phyloP scores from a whole-genome alignment of 2,113 vertebrate genomes.

The Spheniscus mendiculus region DNA sequence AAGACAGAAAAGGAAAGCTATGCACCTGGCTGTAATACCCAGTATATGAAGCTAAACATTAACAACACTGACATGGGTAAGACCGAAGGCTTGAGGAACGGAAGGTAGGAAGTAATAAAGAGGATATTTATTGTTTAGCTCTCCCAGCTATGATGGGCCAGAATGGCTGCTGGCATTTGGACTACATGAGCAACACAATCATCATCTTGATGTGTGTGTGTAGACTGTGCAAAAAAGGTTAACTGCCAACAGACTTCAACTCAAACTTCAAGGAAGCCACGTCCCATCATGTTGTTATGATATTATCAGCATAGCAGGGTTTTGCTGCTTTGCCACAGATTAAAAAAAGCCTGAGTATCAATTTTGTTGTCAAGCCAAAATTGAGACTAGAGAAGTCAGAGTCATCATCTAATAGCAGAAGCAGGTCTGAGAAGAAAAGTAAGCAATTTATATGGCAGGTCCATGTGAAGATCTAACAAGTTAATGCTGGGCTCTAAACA shows the following conservation, averaged over 20 bases:
- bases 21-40: not conserved
- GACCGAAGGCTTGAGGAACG: not conserved
- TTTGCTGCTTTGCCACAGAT: not conserved
- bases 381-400: not conserved
- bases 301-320: not conserved
- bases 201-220: not conserved
- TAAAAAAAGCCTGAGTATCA: not conserved
- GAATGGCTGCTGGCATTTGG: not conserved
- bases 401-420: not conserved
- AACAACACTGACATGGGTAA: not conserved
- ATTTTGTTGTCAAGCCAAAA: not conserved
- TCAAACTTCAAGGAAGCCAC: not conserved
- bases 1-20: not conserved
- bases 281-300: not conserved
- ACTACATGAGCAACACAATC: not conserved
- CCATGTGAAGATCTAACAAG: not conserved
- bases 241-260: not conserved
- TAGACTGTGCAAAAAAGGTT: not conserved
- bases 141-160: not conserved
- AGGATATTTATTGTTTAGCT: not conserved
- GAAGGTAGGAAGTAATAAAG: not conserved
- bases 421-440: not conserved
- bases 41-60: not conserved
- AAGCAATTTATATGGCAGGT: not conserved
- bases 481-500: not conserved